Evolutionary conservation across 2,113 vertebrate genomes (phyloP), one percentile per base, ranked within the genome.

Genomic region (Rissa tridactyla): DNA sequence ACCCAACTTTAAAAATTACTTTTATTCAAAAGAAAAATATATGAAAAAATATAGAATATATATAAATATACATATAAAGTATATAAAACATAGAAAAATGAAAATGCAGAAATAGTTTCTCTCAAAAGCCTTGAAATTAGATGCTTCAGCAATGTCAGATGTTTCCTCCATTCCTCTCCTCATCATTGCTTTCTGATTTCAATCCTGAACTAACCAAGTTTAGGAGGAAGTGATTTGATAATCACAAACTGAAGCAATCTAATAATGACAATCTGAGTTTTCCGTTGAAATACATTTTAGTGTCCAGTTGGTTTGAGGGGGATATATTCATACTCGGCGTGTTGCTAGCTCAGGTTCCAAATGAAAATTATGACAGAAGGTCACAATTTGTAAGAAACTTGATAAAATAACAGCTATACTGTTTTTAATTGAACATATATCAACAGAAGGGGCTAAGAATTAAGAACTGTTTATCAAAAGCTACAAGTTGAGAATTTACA

Each of bases 401-500:
- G 51, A 20, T 64, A 25, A 66, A 89, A 89, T 30, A 1, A 2
- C 9, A 15, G 4, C 11, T 79, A 6, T n/a, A 6, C 3, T 44
- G 11, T 36, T 93, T 92, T 93, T 68, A 70, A 51, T 52, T 44
- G 36, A 75, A 42, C 18, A 70, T 13, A 2, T 11, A 52, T 5
- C 49, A 84, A 36, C 12, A 70, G 55, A 86, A 94, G 15, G 20
- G 36, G 19, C 13, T 30, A 69, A 86, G 34, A 70, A 87, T 81
- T 40, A 57, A 60, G 26, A 80, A 58, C 32, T 29, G 46, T 75
- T 90, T 64, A 64, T 62, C 22, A 21, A 95, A 95, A 72, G 22
- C 20, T 55, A 42, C n/a, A 87, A 46, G 17, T 52, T 47, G 60
- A 94, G 87, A 92, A 85, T 91, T 93, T 72, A 72, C 30, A 82